phyloP scores from a whole-genome alignment of 2,888 invertebrate genomes.

The Amorpha juglandis region DNA sequence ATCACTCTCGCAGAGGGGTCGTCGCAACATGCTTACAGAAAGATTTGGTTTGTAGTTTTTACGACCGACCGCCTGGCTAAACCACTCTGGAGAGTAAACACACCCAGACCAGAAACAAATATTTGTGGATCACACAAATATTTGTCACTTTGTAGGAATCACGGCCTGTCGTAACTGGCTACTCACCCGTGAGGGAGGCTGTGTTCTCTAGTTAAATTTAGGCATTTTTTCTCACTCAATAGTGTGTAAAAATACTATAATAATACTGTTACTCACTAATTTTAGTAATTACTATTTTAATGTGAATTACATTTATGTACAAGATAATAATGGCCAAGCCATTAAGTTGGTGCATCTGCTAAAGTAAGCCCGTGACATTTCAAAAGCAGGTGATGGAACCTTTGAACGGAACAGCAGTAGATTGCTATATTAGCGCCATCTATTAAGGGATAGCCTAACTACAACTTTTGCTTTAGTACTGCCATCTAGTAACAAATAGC shows the following conservation, averaged over 20 bases:
- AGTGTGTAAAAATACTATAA: not conserved
- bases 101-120: too few relatives aligned
- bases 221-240: too few relatives aligned
- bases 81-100: too few relatives aligned
- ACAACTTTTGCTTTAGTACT: constrained; percentile 18
- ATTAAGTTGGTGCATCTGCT: not conserved
- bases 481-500: constrained; percentile 54
- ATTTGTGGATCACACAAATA: too few relatives aligned
- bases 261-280: not conserved
- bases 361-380: not conserved
- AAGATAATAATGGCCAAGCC: not conserved
- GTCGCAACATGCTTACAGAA: too few relatives aligned
- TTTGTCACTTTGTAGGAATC: too few relatives aligned
- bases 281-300: not conserved
- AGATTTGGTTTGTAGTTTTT: too few relatives aligned
- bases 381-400: constrained; percentile 3
- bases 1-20: too few relatives aligned
- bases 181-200: too few relatives aligned
- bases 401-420: not conserved
- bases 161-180: too few relatives aligned
- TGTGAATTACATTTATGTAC: not conserved
- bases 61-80: too few relatives aligned
- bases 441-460: constrained; percentile 32
- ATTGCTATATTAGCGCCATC: constrained; percentile 35
- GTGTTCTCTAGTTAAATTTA: too few relatives aligned